A percentile compares a stretch with the other conserved stretches of the same genome.
phyloP scores from a whole-genome alignment of 2,888 invertebrate genomes.

The Diplolepis rosae region DNA sequence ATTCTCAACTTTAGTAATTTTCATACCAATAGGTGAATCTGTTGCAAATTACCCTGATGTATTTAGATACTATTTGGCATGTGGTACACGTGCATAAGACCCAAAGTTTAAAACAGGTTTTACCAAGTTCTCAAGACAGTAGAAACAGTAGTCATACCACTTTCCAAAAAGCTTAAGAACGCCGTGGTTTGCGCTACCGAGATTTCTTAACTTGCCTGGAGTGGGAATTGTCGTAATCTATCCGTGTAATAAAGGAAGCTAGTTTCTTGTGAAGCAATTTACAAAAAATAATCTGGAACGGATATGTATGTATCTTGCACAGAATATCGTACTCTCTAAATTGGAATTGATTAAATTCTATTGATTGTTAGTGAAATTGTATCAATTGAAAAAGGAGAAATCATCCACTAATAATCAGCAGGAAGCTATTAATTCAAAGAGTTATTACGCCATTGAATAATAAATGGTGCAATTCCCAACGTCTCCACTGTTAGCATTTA shows the following conservation, averaged over 20 bases:
- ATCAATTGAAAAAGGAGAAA: too few species aligned
- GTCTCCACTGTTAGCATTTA: too few species aligned
- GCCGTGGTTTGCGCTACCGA: neutral
- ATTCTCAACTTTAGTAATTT: too few species aligned
- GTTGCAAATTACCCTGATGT: neutral
- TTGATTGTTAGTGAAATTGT: too few species aligned
- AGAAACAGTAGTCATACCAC: neutral
- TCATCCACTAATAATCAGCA: too few species aligned
- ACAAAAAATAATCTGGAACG: constrained; percentile 9
- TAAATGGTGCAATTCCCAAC: too few species aligned
- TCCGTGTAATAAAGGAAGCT: constrained; percentile 1
- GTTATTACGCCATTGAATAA: too few species aligned
- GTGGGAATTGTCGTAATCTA: constrained; percentile 11
- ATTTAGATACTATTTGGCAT: constrained; percentile 5
- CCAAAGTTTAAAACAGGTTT: neutral
- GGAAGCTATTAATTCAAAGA: too few species aligned
- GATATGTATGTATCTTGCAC: too few species aligned
- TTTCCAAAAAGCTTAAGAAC: constrained; percentile 20
- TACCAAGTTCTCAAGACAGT: neutral
- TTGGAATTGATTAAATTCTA: too few species aligned
- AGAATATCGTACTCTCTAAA: too few species aligned
- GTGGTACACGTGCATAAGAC: neutral
- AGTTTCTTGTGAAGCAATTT: constrained; percentile 8
- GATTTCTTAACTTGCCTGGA: constrained; percentile 18
- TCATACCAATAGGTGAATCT: too few species aligned